phyloP scores from a whole-genome alignment of 1,140 invertebrate genomes.

The Araneus ventricosus region DNA sequence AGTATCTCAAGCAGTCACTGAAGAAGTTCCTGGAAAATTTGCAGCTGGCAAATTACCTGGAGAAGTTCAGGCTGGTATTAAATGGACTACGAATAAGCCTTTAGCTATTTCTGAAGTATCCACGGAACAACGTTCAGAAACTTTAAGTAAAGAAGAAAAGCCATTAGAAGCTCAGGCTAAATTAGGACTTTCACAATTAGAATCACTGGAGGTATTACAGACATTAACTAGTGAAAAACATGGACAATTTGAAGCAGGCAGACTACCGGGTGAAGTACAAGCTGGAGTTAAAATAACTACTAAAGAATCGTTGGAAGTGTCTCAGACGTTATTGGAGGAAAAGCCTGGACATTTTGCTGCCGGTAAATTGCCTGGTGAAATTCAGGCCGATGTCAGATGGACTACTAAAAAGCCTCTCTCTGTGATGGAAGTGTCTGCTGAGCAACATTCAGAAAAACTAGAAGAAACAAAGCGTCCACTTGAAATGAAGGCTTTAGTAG shows the following conservation, averaged over 20 bases:
- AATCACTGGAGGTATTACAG: constrained; percentile 64
- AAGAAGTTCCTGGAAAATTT: constrained; percentile 73
- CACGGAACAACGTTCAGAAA: constrained; percentile 46
- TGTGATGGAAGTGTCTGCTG: constrained; percentile 69
- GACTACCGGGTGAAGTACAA: constrained; percentile 47
- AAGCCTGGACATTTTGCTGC: constrained; percentile 87
- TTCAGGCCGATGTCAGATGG: constrained; percentile 63
- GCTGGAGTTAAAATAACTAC: constrained; percentile 64
- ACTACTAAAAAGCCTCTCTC: constrained; percentile 70
- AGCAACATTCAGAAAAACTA: constrained; percentile 65
- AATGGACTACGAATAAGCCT: constrained; percentile 66
- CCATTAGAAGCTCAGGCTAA: constrained; percentile 69
- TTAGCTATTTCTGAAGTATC: constrained; percentile 69
- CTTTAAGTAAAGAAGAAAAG: constrained; percentile 38
- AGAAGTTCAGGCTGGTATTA: constrained; percentile 60
- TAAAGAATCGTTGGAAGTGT: constrained; percentile 78
- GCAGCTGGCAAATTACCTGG: constrained; percentile 73
- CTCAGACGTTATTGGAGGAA: constrained; percentile 85
- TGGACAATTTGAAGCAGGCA: constrained; percentile 66
- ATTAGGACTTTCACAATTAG: constrained; percentile 47
- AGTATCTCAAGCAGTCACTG: constrained; percentile 50
- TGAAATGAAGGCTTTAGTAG: constrained; percentile 62
- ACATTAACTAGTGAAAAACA: constrained; percentile 34
- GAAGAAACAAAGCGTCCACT: constrained; percentile 40
- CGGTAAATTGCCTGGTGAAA: constrained; percentile 65